phyloP scores from a whole-genome alignment of 2,113 vertebrate genomes.

The Leiothrix lutea region DNA sequence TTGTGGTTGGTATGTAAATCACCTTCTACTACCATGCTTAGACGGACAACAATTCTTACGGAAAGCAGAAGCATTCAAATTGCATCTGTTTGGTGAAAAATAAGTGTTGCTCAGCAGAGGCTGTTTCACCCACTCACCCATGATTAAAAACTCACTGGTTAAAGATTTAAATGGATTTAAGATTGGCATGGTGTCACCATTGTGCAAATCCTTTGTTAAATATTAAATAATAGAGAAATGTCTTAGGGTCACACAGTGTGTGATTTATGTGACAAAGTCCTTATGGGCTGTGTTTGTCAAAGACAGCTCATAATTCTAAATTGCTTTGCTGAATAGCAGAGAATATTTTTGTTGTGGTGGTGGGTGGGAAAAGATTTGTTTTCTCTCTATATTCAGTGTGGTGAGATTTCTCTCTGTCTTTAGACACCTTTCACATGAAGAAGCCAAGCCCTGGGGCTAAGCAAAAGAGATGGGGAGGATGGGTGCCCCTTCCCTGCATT shows the following conservation, averaged over 20 bases:
- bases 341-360: conserved; percentile 52
- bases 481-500: not conserved
- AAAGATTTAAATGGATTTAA: conserved; percentile 69
- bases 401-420: conserved; percentile 36
- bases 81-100: conserved; percentile 24
- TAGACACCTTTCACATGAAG: conserved; percentile 50
- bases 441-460: conserved; percentile 4
- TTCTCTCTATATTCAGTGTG: not conserved
- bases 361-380: conserved; percentile 54
- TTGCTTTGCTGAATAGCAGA: conserved; percentile 28
- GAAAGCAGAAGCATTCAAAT: conserved; percentile 12
- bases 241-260: conserved; percentile 55
- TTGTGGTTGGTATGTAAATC: conserved; percentile 16
- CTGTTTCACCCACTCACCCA: not conserved
- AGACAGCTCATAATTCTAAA: conserved; percentile 51
- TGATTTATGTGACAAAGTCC: conserved; percentile 70
- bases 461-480: not conserved
- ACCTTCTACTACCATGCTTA: not conserved
- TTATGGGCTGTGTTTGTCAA: conserved; percentile 62
- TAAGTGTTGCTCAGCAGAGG: not conserved
- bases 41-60: not conserved
- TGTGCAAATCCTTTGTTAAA: conserved; percentile 70
- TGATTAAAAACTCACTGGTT: conserved; percentile 50
- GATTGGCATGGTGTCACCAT: conserved; percentile 67
- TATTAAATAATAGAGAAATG: conserved; percentile 53